phyloP scores from a whole-genome alignment of 2,888 invertebrate species.

The Stegana nigrithorax region DNA sequence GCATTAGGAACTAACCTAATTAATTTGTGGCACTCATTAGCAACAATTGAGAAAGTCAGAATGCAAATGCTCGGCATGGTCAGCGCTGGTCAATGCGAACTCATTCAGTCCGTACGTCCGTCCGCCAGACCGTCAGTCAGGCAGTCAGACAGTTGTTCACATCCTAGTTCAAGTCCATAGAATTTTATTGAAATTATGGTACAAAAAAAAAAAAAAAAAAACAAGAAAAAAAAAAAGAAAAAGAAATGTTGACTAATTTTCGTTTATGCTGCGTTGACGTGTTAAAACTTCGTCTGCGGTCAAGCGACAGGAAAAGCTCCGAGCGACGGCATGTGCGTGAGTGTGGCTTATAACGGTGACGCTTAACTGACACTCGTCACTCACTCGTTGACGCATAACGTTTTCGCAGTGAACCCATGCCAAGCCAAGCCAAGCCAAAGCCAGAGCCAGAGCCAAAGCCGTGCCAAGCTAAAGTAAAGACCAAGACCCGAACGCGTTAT shows the following conservation, averaged over 20 bases:
- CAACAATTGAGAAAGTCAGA: slow-evolving; percentile 57
- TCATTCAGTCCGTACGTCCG: slow-evolving; percentile 2
- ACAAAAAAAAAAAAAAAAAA: slow-evolving; percentile 19
- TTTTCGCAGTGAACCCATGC: slow-evolving; percentile 16
- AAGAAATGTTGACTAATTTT: slow-evolving; percentile 54
- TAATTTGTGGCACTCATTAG: slow-evolving; percentile 61
- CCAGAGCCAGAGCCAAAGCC: neutral
- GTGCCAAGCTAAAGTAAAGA: neutral
- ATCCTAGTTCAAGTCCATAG: neutral
- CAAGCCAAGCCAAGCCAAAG: neutral
- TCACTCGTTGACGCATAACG: slow-evolving; percentile 44
- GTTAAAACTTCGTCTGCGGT: slow-evolving; percentile 31
- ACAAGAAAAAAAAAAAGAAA: slow-evolving; percentile 20
- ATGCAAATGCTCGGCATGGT: neutral
- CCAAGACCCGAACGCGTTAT: slow-evolving; percentile 36
- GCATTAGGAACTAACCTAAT: slow-evolving; percentile 59
- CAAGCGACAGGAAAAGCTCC: slow-evolving; percentile 24
- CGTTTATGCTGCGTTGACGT: slow-evolving; percentile 58
- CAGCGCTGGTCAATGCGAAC: neutral
- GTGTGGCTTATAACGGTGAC: slow-evolving; percentile 43
- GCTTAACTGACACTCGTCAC: slow-evolving; percentile 58
- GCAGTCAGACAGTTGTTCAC: slow-evolving; percentile 14
- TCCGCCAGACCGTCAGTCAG: slow-evolving; percentile 22
- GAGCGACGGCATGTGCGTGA: slow-evolving; percentile 41
- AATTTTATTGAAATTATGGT: neutral